Percentiles rank a stretch among this genome's conserved stretches.
These are phyloP conservation scores for Hemiprocne comata DNA, from an alignment of 2,113 vertebrate species.

Conservation along the genomic window DNA sequence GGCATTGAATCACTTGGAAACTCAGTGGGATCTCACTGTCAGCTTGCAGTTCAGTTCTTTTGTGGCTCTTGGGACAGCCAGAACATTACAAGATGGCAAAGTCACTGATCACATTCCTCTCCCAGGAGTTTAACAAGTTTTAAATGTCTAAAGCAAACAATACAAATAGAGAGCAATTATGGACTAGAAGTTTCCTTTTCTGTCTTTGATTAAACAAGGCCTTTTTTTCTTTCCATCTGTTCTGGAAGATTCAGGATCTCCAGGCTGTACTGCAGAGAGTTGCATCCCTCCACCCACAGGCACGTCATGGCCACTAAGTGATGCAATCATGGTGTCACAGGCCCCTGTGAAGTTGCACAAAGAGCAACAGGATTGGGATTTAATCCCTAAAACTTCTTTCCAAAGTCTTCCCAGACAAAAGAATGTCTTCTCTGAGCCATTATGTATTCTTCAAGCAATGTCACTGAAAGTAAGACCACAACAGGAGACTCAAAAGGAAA, in stretches of 20 bases:
- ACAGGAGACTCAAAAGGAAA: background rate
- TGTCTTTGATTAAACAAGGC: background rate
- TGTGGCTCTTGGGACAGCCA: background rate
- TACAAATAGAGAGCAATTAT: background rate
- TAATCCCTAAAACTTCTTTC: background rate
- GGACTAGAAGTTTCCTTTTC: background rate
- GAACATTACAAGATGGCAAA: background rate
- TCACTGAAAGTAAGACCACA: background rate
- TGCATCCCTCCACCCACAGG: background rate
- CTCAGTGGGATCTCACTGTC: background rate
- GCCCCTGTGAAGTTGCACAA: background rate
- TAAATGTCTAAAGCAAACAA: background rate
- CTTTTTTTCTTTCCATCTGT: background rate
- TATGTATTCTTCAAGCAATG: background rate
- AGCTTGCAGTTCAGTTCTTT: background rate
- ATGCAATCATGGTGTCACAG: fast-evolving
- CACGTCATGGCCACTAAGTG: background rate
- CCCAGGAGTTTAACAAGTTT: background rate
- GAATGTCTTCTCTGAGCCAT: background rate
- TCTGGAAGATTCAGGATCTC: background rate
- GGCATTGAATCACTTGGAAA: background rate
- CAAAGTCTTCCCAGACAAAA: background rate
- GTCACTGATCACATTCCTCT: background rate
- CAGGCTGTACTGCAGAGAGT: fast-evolving
- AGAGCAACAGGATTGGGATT: background rate